phyloP scores from a whole-genome alignment of 2,113 vertebrate species.

The Hyla sarda region DNA sequence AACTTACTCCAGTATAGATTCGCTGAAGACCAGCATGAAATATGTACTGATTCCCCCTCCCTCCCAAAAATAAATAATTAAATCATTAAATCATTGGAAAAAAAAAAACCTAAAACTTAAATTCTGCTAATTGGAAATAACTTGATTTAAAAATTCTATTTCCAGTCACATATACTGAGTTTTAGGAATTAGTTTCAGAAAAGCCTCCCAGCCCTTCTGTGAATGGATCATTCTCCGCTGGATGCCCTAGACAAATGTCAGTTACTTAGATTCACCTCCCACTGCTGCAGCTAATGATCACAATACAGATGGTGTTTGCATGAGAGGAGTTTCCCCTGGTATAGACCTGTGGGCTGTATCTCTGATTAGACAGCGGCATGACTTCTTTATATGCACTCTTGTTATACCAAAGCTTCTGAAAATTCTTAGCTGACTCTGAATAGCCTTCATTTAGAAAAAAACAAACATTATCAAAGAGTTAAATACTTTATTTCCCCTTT shows the following conservation, averaged over 20 bases:
- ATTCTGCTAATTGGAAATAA: no score
- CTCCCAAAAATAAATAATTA: no score
- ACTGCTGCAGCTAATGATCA: constrained; percentile 69
- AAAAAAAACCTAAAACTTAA: no score
- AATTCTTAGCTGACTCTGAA: background rate
- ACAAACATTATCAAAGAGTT: constrained; percentile 3
- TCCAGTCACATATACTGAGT: background rate
- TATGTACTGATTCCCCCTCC: no score
- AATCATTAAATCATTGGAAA: no score
- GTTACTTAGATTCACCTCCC: constrained; percentile 64
- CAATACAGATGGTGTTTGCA: constrained; percentile 68
- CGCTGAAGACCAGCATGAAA: no score
- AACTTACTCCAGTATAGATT: no score
- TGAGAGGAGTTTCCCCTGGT: constrained; percentile 67
- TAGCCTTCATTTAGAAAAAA: background rate
- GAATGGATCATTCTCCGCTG: constrained; percentile 62
- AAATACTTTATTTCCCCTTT: background rate
- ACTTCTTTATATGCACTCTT: background rate
- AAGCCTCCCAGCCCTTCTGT: constrained; percentile 59
- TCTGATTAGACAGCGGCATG: constrained; percentile 3
- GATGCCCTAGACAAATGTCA: constrained; percentile 63
- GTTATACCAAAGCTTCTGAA: background rate
- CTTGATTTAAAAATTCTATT: no score
- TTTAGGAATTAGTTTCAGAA: constrained; percentile 46
- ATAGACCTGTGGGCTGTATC: constrained; percentile 41